Evolutionary conservation across 1,140 invertebrate genomes (phyloP), one percentile per base, ranked within the genome.

Genomic region (Ostrea denselamellosa): DNA sequence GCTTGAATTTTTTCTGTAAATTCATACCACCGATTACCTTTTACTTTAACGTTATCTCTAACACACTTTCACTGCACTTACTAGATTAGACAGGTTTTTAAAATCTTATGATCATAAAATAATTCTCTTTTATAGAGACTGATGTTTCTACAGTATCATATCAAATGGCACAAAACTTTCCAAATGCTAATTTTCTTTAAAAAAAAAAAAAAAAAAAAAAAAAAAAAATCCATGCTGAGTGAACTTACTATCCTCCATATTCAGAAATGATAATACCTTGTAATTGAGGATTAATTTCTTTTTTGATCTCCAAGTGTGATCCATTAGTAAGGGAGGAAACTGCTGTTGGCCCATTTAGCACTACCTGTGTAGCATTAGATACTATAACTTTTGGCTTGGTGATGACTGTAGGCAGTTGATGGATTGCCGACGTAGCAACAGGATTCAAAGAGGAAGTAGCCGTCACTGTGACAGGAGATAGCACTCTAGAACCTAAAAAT

Each of bases 351-450:
- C 93, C 93, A 91, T 93, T 94, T 19, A 94, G 84, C 25, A 93
- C 90, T 65, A 93, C 91, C 83, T 91, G 89, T 51, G 92, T 90
- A 28, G 93, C 90, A 77, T 93, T 92, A 8, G 93, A 90, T 28
- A 93, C 91, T 14, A 93, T 91, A 17, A 94, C 91, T 89, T 94
- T 94, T 58, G 94, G 92, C 90, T 94, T 94, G n/a, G 92, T 92
- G 83, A 94, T 93, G 25, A 94, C 92, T 54, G 94, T 92, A 22
- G 94, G 94, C 88, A 94, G 89, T 89, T 94, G 93, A 89, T 94
- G 94, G 51, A 94, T 84, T 4, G 93, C 92, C 58, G 87, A 65
- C 9, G 81, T 85, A 25, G 85, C 82, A 2, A 58, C 82, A 9
- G 77, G 44, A 25, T 58, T 56, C 28, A 44, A 44, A 53, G 89